Percentiles rank a stretch among this genome's conserved stretches.
Evolutionary conservation across 2,888 invertebrate species (phyloP).

Genomic region (Drosophila bunnanda): DNA sequence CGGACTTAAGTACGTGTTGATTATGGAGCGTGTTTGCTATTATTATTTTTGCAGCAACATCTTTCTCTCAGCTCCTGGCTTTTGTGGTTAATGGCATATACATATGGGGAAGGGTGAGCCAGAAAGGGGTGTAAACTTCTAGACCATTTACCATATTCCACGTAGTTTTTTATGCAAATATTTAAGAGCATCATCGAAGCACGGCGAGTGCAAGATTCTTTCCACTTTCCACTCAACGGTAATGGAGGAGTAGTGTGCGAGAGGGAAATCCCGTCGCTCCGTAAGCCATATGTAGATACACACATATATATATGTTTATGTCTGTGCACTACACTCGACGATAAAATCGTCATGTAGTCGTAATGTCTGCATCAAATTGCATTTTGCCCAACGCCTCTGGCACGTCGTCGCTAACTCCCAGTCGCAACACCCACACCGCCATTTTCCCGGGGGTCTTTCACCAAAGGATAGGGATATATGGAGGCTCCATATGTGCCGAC

Average conservation of each 20-base stretch:
- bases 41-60: conserved; percentile 51
- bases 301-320: conserved; percentile 54
- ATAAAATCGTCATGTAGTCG: conserved; percentile 81
- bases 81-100: conserved; percentile 69
- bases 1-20: conserved; percentile 75
- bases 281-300: conserved; percentile 67
- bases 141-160: conserved; percentile 79
- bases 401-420: conserved; percentile 27
- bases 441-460: conserved; percentile 44
- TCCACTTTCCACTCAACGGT: conserved; percentile 22
- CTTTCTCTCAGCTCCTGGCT: conserved; percentile 24
- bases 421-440: neutral
- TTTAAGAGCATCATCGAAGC: conserved; percentile 80
- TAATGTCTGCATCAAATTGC: conserved; percentile 79
- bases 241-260: conserved; percentile 20
- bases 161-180: conserved; percentile 78
- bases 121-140: conserved; percentile 59
- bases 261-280: conserved; percentile 51
- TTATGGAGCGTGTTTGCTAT: conserved; percentile 67
- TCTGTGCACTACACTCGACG: conserved; percentile 74
- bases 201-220: conserved; percentile 64
- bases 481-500: conserved; percentile 48
- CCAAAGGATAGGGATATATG: conserved; percentile 48
- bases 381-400: conserved; percentile 64
- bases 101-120: conserved; percentile 11